Conservation (phyloP, 1,140 invertebrate species). For the Pantala flavescens region DNA sequence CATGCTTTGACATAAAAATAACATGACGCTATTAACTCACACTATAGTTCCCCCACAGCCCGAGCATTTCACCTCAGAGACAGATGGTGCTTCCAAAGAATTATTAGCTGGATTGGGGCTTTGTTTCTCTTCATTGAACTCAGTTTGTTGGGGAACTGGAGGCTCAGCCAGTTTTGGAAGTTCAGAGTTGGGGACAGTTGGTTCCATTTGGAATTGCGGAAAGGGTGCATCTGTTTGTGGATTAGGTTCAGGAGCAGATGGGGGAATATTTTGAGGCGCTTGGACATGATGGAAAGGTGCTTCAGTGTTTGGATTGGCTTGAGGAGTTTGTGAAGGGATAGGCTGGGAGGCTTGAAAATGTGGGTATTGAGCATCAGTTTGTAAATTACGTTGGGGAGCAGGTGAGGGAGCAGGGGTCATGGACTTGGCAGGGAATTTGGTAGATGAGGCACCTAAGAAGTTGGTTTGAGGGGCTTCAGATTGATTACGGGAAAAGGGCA, state of each 20-base stretch:
- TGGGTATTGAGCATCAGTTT: not conserved
- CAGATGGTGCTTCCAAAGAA: not conserved
- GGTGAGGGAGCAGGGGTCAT: not conserved
- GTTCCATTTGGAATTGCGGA: not conserved
- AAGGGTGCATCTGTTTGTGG: not conserved
- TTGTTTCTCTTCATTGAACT: not conserved
- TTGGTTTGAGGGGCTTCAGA: not conserved
- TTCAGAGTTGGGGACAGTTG: not conserved
- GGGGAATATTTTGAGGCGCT: not conserved
- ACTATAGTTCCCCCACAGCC: constrained; percentile 63
- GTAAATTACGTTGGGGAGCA: not conserved
- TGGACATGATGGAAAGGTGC: not conserved
- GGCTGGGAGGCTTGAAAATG: not conserved
- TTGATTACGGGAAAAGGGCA: too few species aligned
- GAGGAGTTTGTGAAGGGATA: not conserved
- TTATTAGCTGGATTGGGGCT: not conserved
- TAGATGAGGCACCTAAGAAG: not conserved
- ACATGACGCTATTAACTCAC: constrained; percentile 46
- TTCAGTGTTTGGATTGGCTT: not conserved
- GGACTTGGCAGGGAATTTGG: not conserved
- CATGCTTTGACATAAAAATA: too few species aligned
- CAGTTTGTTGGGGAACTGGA: not conserved
- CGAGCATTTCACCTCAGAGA: constrained; percentile 41
- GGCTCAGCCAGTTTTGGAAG: not conserved
- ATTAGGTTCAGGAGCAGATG: not conserved